These are phyloP conservation scores for Caradrina clavipalpis DNA, from an alignment of 2,888 invertebrate species.

Conservation along the genomic window DNA sequence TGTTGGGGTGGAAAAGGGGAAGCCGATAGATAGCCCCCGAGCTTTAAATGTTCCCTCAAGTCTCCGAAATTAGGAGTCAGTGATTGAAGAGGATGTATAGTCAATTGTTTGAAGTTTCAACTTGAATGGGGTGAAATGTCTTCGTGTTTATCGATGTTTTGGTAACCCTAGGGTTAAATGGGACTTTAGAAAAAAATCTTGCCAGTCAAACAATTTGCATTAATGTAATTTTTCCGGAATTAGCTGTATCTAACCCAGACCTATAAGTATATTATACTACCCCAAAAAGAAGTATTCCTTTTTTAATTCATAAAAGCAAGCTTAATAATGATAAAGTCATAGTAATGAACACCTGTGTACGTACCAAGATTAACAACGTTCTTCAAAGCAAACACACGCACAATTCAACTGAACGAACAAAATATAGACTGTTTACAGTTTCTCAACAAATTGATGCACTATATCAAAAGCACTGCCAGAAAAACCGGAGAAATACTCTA, in stretches of 20 bases:
- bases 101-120: slow-evolving; percentile 56
- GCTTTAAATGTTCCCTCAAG: slow-evolving; percentile 46
- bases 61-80: slow-evolving; percentile 48
- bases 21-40: slow-evolving; percentile 39
- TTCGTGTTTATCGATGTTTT: background rate
- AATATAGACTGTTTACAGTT: slow-evolving; percentile 18
- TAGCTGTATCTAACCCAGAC: too few relatives aligned
- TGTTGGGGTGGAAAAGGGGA: slow-evolving; percentile 63
- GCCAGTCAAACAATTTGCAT: background rate
- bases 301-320: background rate
- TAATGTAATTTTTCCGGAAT: too few relatives aligned
- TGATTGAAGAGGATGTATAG: slow-evolving; percentile 56
- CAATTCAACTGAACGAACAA: background rate
- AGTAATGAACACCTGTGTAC: slow-evolving; percentile 24
- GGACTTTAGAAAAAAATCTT: background rate
- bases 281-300: background rate
- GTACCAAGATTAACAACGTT: slow-evolving; percentile 42
- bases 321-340: slow-evolving; percentile 38
- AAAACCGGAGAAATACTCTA: slow-evolving; percentile 9
- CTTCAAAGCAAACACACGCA: slow-evolving; percentile 23
- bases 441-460: slow-evolving; percentile 21
- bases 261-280: too few relatives aligned
- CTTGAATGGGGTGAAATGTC: slow-evolving; percentile 27
- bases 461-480: background rate
- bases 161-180: background rate